These are phyloP conservation scores for Corythornis cristatus DNA, from an alignment of 2,113 vertebrate genomes.

Conservation along the genomic window DNA sequence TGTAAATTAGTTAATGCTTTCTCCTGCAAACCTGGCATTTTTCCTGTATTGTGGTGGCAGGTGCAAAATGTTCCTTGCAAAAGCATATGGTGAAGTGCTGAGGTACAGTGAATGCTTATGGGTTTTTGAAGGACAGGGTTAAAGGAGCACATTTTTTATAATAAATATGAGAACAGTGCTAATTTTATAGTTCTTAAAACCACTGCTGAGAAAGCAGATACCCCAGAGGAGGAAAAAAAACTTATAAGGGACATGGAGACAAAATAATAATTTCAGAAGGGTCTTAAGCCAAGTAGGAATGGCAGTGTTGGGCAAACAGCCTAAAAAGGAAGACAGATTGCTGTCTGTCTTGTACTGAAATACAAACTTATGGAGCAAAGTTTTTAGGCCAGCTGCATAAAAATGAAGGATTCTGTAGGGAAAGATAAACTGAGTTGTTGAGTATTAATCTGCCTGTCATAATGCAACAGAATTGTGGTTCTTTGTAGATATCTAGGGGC, in stretches of 20 bases:
- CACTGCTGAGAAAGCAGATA: constrained; percentile 23
- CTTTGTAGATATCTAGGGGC: background rate
- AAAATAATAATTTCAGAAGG: background rate
- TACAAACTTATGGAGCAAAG: background rate
- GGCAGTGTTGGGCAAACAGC: background rate
- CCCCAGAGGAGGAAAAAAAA: background rate
- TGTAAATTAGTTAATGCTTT: constrained; percentile 52
- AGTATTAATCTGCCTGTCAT: background rate
- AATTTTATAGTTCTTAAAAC: constrained; percentile 18
- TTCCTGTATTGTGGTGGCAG: constrained; percentile 19
- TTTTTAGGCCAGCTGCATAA: constrained; percentile 1
- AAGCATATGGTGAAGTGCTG: constrained; percentile 20
- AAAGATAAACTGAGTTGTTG: background rate
- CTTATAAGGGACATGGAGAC: background rate
- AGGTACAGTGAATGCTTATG: background rate
- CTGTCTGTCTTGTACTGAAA: background rate
- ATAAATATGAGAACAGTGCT: background rate
- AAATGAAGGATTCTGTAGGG: background rate
- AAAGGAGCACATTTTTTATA: background rate
- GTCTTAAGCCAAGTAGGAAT: background rate
- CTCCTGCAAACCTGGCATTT: constrained; percentile 26
- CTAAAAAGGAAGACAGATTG: background rate
- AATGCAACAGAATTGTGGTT: background rate
- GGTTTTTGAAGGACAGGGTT: constrained; percentile 26
- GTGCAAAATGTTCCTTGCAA: constrained; percentile 12